Evolutionary conservation across 2,797 vertebrate genomes (phyloP).

Genomic region (Natrix natrix): DNA sequence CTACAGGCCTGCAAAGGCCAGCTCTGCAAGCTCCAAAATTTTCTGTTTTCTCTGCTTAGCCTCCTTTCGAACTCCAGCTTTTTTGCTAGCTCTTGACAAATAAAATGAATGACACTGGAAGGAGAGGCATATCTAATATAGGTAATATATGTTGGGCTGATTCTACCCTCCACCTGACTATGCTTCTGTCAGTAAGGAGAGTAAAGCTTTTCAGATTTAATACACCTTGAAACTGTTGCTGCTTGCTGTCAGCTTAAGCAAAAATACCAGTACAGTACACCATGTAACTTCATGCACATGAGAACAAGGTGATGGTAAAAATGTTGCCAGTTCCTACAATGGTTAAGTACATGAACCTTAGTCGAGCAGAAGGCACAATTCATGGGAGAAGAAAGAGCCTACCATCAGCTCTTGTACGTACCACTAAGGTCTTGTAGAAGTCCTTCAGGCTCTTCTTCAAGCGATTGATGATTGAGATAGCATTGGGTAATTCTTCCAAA

Average conservation of each 20-base stretch:
- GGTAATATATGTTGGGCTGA: background rate
- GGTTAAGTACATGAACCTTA: background rate
- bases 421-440: slow-evolving; percentile 10
- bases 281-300: background rate
- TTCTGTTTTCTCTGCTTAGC: background rate
- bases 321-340: background rate
- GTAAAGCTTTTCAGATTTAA: background rate
- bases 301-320: background rate
- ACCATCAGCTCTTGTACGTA: background rate
- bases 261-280: background rate
- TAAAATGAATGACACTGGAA: background rate
- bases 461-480: background rate
- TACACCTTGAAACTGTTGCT: background rate
- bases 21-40: background rate
- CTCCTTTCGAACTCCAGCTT: background rate
- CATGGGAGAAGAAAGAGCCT: background rate
- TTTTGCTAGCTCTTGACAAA: background rate
- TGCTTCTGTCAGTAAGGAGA: background rate
- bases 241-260: background rate
- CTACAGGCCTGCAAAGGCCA: background rate
- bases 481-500: slow-evolving; percentile 17
- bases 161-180: background rate
- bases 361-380: background rate
- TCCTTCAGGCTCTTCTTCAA: slow-evolving; percentile 15
- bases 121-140: background rate